Base-by-base conservation (phyloP, 2,888 invertebrate genomes). In the Camponotus fellah region DNA sequence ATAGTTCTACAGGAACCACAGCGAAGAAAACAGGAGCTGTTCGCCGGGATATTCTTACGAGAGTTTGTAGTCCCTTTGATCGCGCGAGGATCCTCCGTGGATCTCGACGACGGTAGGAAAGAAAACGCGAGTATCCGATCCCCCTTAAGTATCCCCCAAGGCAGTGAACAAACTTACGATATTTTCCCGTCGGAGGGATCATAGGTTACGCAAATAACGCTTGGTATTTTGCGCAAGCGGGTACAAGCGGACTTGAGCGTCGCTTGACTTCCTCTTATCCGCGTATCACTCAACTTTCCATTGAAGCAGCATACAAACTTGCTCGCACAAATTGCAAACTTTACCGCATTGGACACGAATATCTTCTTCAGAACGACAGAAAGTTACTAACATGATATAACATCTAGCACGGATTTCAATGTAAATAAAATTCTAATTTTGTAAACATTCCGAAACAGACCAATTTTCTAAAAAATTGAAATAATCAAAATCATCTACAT, bases 151-250 rank as follows among this genome's bases (percentile, higher is more conserved):
- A 71, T 75, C 75, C 84, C 83, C 46, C 43, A 49, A 58, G 83
- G 83, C 83, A 34, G 10, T 60, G 76, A 80, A 62, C 87, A 77
- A 85, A 88, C 85, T 85, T 88, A 82, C 82, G 77, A 88, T 85
- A 87, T 86, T 82, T 68, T 43, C 14, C 34, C 85, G 85, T 17
- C 71, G 14, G 68, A 53, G 53, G 77, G 85, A 81, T 88, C 86
- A 79, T 65, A 37, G 65, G 66, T 65, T 75, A 77, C 62, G 84
- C 82, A 89, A 88, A 88, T 87, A 89, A 84, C 62, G 79, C 87
- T 62, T 40, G 82, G 43, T 85, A 86, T 87, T 89, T 64, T 77
- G 58, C 49, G 17, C 79, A 37, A 10, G 46, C 58, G 56, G 74
- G 81, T 86, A 81, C 56, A 37, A 10, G 56, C 58, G 56, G 74